Conservation (phyloP, 2,113 vertebrate genomes). For the Bufo bufo region DNA sequence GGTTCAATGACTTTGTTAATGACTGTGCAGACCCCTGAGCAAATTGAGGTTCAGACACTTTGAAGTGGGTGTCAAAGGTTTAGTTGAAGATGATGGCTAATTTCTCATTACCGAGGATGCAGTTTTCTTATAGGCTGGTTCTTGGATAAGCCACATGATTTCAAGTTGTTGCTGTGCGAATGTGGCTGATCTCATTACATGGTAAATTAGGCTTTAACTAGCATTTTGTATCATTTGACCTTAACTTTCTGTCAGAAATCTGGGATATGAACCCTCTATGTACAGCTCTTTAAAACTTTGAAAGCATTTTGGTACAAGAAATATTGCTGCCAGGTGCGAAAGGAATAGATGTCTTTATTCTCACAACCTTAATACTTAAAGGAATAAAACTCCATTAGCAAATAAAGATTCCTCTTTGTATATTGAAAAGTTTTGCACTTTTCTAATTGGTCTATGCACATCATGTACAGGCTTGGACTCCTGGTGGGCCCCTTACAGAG, state of each 20-base stretch:
- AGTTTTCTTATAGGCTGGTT: not conserved
- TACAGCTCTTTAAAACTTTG: not conserved
- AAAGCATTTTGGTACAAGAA: not conserved
- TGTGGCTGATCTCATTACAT: slow-evolving; percentile 38
- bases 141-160: not conserved
- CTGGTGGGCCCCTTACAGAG: no score
- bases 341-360: not conserved
- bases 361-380: not conserved
- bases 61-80: slow-evolving; percentile 7
- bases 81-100: slow-evolving; percentile 3
- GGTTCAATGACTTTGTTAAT: slow-evolving; percentile 14
- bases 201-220: slow-evolving; percentile 37
- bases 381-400: no score
- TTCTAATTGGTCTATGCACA: no score
- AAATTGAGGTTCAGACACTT: not conserved
- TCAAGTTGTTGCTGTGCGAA: slow-evolving; percentile 17
- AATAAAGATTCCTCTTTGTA: no score
- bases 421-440: no score
- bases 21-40: not conserved
- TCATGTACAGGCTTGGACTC: no score
- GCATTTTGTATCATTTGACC: slow-evolving; percentile 28
- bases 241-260: not conserved
- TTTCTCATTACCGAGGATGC: slow-evolving; percentile 13
- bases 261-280: not conserved
- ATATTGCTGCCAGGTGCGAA: slow-evolving; percentile 2